phyloP scores from a whole-genome alignment of 2,113 vertebrate species.

The Polypterus bichir region DNA sequence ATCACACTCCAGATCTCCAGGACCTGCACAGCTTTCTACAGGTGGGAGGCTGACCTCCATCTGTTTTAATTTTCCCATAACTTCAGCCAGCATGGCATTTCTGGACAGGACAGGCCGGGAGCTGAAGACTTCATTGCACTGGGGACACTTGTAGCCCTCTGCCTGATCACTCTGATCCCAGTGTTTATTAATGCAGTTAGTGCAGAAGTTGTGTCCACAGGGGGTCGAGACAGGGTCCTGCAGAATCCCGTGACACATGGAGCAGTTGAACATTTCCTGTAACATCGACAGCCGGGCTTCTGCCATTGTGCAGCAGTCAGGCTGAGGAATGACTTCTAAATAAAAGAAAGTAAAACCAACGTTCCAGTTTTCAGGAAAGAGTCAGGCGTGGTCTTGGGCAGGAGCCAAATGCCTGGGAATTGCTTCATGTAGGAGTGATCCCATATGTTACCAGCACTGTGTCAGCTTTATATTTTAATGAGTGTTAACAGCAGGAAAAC shows the following conservation, averaged over 20 bases:
- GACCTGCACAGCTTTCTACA: fast-evolving
- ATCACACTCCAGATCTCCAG: not conserved
- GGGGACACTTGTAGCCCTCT: slow-evolving; percentile 25
- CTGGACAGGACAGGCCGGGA: slow-evolving; percentile 24
- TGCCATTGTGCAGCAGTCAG: no score
- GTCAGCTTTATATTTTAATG: no score
- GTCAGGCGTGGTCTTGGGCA: no score
- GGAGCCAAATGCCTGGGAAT: no score
- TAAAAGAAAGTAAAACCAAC: no score
- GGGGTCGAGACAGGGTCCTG: slow-evolving; percentile 33
- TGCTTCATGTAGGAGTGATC: no score
- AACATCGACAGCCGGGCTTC: not conserved
- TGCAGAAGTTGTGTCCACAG: slow-evolving; percentile 59
- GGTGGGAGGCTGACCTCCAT: fast-evolving
- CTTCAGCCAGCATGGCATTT: slow-evolving; percentile 30
- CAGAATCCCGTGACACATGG: slow-evolving; percentile 52
- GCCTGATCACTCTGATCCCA: slow-evolving; percentile 12
- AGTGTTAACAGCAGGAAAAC: no score
- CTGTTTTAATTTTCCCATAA: slow-evolving; percentile 29
- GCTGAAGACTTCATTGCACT: slow-evolving; percentile 34
- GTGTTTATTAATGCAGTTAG: slow-evolving; percentile 34
- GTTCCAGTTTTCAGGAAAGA: no score
- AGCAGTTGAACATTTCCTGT: slow-evolving; percentile 30
- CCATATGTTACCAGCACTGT: no score
- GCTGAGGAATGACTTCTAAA: no score